phyloP scores from a whole-genome alignment of 2,113 vertebrate species.

The Grantiella picta region DNA sequence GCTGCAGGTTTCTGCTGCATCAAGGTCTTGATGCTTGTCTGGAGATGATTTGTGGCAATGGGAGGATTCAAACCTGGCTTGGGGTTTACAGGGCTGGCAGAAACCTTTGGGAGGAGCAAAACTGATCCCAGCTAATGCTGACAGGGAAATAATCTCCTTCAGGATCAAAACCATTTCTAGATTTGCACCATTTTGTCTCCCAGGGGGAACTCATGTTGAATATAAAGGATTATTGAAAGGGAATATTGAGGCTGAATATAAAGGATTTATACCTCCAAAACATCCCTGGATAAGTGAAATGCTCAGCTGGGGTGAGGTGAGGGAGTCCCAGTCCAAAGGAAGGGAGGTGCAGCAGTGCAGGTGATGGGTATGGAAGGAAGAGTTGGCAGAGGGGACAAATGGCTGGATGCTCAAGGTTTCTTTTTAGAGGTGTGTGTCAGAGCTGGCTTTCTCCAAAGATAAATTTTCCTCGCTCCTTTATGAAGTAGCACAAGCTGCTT shows the following conservation, averaged over 20 bases:
- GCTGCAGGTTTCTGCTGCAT: not conserved
- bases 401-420: not conserved
- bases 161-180: not conserved
- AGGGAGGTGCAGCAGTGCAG: not conserved
- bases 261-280: not conserved
- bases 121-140: not conserved
- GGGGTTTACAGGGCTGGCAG: not conserved
- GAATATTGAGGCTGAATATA: not conserved
- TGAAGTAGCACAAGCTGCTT: not conserved
- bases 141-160: not conserved
- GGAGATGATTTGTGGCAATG: rapidly evolving
- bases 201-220: not conserved
- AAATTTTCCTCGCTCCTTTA: not conserved
- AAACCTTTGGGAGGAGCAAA: not conserved
- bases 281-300: not conserved
- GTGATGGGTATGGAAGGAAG: not conserved
- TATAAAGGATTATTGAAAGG: not conserved
- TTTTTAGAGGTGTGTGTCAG: not conserved
- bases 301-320: not conserved
- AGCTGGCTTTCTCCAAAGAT: not conserved
- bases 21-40: not conserved
- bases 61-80: not conserved
- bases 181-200: rapidly evolving
- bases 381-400: not conserved
- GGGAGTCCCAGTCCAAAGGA: too few relatives aligned